A percentile compares a stretch with the other conserved stretches of the same genome.
phyloP scores from a whole-genome alignment of 1,140 invertebrate genomes.

The Orussus abietinus region DNA sequence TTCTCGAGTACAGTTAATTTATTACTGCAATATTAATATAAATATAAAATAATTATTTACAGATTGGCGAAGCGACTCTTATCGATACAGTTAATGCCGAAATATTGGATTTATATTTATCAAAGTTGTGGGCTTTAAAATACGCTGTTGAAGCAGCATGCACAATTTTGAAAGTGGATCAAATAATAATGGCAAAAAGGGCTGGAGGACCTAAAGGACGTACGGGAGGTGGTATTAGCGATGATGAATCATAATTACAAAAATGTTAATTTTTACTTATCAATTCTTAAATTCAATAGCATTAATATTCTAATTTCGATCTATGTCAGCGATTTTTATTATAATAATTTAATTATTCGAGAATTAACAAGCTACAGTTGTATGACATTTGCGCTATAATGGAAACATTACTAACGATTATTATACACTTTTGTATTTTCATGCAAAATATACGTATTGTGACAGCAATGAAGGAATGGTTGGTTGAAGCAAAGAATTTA shows the following conservation, averaged over 20 bases:
- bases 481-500: too few relatives aligned
- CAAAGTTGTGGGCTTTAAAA: conserved; percentile 92
- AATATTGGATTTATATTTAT: conserved; percentile 81
- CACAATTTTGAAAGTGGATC: conserved; percentile 95
- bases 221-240: conserved; percentile 62
- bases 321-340: too few relatives aligned
- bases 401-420: too few relatives aligned
- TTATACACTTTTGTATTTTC: too few relatives aligned
- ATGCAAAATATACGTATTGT: too few relatives aligned
- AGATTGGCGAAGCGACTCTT: conserved; percentile 59
- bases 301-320: too few relatives aligned
- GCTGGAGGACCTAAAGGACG: conserved; percentile 91
- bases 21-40: conserved; percentile 6
- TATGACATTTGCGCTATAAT: too few relatives aligned
- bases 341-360: too few relatives aligned
- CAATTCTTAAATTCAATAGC: too few relatives aligned
- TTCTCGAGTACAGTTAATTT: too few relatives aligned
- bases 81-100: conserved; percentile 71
- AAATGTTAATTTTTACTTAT: not conserved
- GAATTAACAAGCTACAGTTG: too few relatives aligned
- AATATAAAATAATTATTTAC: conserved; percentile 8
- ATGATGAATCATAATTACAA: conserved; percentile 59
- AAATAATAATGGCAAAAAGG: conserved; percentile 98
- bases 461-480: too few relatives aligned
- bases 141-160: conserved; percentile 90